Conservation (phyloP, 2,797 vertebrate genomes). For the Numenius phaeopus region DNA sequence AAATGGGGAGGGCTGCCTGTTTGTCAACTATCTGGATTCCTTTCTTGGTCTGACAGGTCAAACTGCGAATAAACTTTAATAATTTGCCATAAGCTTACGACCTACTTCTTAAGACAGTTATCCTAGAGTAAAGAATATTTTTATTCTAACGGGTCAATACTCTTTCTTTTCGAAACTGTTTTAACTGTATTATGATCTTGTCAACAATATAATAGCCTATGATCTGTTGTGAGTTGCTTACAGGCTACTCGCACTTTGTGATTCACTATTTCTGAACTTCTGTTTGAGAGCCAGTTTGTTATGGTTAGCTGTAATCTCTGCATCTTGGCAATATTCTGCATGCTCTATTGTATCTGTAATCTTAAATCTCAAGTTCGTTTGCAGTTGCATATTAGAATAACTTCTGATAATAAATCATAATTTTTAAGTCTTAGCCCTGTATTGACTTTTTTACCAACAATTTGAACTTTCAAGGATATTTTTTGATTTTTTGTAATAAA, state of each 20-base stretch:
- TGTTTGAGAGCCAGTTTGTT: not conserved
- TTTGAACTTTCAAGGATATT: not conserved
- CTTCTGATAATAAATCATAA: too few species aligned
- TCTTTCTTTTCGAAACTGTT: not conserved
- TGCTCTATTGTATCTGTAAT: not conserved
- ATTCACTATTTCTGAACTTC: not conserved
- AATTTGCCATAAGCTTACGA: not conserved
- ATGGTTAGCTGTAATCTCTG: not conserved
- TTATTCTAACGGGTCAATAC: not conserved
- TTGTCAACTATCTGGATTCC: not conserved
- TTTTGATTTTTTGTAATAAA: not conserved
- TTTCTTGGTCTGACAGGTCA: not conserved
- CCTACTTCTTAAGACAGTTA: not conserved
- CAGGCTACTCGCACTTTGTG: not conserved
- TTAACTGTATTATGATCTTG: not conserved
- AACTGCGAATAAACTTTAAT: not conserved
- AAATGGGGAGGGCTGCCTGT: not conserved
- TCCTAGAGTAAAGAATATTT: not conserved
- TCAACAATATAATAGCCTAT: not conserved
- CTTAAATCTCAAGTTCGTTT: not conserved
- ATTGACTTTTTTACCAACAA: not conserved
- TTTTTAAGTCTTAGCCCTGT: not conserved
- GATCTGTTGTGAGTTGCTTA: not conserved
- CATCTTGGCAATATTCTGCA: not conserved
- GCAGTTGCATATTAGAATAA: not conserved